These are phyloP conservation scores for Lates calcarifer DNA, from an alignment of 2,113 vertebrate genomes.

Conservation along the genomic window DNA sequence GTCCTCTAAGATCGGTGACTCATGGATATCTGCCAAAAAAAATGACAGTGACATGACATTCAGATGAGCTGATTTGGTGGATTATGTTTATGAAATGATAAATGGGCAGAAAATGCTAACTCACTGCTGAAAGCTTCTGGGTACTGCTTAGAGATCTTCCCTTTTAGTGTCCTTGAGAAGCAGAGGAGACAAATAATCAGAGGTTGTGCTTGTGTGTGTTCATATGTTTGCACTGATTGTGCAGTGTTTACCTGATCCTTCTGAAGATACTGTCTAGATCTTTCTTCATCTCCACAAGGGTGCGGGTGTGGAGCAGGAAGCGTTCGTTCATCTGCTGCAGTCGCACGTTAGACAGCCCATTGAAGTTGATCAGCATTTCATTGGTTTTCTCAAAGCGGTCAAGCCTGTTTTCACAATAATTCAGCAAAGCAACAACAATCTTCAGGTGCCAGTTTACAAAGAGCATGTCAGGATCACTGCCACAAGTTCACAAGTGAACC, in stretches of 20 bases:
- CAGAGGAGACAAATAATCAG: conserved; percentile 23
- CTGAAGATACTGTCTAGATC: conserved; percentile 97
- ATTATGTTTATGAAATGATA: not conserved
- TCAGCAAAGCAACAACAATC: not conserved
- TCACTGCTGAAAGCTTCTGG: conserved; percentile 97
- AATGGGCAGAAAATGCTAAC: conserved; percentile 70
- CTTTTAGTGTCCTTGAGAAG: conserved; percentile 89
- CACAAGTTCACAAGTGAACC: not conserved
- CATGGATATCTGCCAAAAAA: conserved; percentile 86
- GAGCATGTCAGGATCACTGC: not conserved
- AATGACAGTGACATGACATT: not conserved
- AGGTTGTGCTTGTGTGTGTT: not conserved
- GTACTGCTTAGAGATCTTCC: conserved; percentile 95
- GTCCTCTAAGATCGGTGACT: conserved; percentile 90
- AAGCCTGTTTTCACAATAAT: conserved; percentile 84
- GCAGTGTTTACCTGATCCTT: conserved; percentile 88
- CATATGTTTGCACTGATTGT: not conserved
- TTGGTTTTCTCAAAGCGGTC: conserved; percentile 99
- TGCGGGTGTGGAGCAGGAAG: conserved; percentile 93
- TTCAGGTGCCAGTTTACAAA: not conserved
- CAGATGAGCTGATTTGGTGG: not conserved
- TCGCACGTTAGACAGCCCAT: conserved; percentile 91
- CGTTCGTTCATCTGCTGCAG: conserved; percentile 97
- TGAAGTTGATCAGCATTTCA: conserved; percentile 99
- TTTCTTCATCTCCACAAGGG: conserved; percentile 96